A percentile compares a stretch with the other conserved stretches of the same genome.
Evolutionary conservation across 2,888 invertebrate genomes (phyloP).

Genomic region (Spodoptera picta): DNA sequence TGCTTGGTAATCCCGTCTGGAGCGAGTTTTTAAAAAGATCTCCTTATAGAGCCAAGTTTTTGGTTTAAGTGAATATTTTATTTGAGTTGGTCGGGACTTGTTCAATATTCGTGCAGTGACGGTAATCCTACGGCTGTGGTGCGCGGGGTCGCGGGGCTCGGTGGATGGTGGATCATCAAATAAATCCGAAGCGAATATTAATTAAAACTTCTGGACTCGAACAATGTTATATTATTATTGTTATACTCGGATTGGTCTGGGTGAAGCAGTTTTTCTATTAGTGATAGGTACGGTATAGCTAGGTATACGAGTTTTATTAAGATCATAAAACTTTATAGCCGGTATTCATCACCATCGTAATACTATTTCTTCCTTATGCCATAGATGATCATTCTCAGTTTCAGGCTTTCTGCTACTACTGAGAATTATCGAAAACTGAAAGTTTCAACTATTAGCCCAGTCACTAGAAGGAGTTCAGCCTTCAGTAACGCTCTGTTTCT

Average conservation of each 20-base stretch:
- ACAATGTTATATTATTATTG: background rate
- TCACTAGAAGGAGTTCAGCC: too few relatives aligned
- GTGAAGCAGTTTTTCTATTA: conserved; percentile 1
- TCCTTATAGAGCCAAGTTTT: conserved; percentile 25
- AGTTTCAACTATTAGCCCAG: too few relatives aligned
- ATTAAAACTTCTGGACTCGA: conserved; percentile 23
- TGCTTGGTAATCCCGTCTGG: conserved; percentile 20
- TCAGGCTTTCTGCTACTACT: too few relatives aligned
- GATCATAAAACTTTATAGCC: too few relatives aligned
- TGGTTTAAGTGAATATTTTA: conserved; percentile 19
- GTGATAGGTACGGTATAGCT: background rate
- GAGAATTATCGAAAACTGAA: too few relatives aligned
- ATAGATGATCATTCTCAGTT: too few relatives aligned
- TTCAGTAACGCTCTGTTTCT: too few relatives aligned
- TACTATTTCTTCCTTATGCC: too few relatives aligned
- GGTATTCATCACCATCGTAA: too few relatives aligned
- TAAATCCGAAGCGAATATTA: conserved; percentile 18
- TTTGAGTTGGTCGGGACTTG: background rate
- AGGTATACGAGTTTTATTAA: too few relatives aligned
- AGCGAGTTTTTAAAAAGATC: conserved; percentile 19
- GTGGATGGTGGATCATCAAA: conserved; percentile 1
- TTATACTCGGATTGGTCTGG: background rate
- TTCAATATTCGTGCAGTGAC: conserved; percentile 11
- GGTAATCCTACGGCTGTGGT: background rate
- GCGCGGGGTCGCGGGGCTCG: background rate